A percentile compares a stretch with the other conserved stretches of the same genome.
Conservation (phyloP, 2,113 vertebrate species). For the Mormyrus lacerda region DNA sequence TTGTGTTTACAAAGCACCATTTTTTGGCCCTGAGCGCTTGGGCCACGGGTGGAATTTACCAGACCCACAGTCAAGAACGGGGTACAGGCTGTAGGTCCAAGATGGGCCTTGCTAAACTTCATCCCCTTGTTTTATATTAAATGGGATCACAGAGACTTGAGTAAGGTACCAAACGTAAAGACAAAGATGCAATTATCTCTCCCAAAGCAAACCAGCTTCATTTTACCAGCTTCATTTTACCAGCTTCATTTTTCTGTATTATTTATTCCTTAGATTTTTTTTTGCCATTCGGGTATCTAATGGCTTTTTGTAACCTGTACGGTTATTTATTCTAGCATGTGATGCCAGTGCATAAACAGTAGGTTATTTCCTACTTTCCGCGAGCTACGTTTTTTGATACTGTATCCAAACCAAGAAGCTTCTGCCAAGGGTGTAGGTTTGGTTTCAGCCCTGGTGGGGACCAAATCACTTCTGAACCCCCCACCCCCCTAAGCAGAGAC, state of each 20-base stretch:
- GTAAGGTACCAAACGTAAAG: background rate
- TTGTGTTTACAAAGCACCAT: background rate
- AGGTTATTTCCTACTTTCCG: background rate
- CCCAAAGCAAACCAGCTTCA: background rate
- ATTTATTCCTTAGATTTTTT: background rate
- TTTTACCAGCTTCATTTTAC: too few species aligned
- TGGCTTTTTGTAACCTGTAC: background rate
- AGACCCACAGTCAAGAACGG: background rate
- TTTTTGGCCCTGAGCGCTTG: background rate
- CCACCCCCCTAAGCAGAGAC: background rate
- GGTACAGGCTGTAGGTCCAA: background rate
- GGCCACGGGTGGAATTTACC: too few species aligned
- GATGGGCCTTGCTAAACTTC: background rate
- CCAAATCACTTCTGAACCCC: background rate
- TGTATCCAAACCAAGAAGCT: background rate
- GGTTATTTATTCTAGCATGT: background rate
- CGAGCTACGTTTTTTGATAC: background rate
- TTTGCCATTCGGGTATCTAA: background rate
- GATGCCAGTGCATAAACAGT: background rate
- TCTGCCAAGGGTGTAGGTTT: background rate
- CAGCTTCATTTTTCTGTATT: background rate
- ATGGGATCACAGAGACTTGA: background rate
- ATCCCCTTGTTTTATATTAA: background rate
- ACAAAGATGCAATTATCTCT: background rate
- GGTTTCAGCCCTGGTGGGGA: background rate